These are phyloP conservation scores for Tympanoctomys barrerae DNA, from an alignment of 2,797 vertebrate genomes.

Conservation along the genomic window DNA sequence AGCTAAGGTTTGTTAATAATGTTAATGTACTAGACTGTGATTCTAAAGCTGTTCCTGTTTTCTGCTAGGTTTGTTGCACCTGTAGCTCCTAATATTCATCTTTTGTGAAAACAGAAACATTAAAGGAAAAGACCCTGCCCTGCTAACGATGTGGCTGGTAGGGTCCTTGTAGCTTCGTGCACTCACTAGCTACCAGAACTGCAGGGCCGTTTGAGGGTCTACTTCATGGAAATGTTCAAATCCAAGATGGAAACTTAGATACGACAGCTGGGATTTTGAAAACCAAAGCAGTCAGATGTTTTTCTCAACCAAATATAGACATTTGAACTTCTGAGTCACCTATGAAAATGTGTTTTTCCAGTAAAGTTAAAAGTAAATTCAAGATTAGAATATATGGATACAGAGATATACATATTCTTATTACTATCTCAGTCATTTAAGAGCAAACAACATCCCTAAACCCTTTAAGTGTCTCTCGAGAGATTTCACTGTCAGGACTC, in stretches of 20 bases:
- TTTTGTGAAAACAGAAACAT: slow-evolving; percentile 30
- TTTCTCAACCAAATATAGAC: not conserved
- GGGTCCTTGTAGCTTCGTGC: not conserved
- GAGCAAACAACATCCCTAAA: not conserved
- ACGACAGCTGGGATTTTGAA: slow-evolving; percentile 11
- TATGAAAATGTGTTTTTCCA: slow-evolving; percentile 14
- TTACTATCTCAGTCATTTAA: not conserved
- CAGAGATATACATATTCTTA: not conserved
- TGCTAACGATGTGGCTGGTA: not conserved
- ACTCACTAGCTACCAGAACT: not conserved
- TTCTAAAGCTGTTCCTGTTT: slow-evolving; percentile 16
- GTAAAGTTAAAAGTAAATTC: not conserved
- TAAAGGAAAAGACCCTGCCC: not conserved
- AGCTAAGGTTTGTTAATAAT: slow-evolving; percentile 24
- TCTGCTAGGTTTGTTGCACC: not conserved
- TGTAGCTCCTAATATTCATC: slow-evolving; percentile 22
- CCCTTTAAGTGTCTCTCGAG: not conserved
- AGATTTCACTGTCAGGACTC: not conserved
- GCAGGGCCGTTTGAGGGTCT: not conserved
- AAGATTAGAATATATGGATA: not conserved
- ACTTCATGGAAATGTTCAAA: not conserved
- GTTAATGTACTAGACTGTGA: not conserved
- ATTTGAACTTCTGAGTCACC: slow-evolving; percentile 26
- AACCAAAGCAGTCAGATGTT: not conserved
- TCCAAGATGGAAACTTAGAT: not conserved